Evolutionary conservation across 2,888 invertebrate genomes (phyloP).

Genomic region (Orthonychiurus folsomi): DNA sequence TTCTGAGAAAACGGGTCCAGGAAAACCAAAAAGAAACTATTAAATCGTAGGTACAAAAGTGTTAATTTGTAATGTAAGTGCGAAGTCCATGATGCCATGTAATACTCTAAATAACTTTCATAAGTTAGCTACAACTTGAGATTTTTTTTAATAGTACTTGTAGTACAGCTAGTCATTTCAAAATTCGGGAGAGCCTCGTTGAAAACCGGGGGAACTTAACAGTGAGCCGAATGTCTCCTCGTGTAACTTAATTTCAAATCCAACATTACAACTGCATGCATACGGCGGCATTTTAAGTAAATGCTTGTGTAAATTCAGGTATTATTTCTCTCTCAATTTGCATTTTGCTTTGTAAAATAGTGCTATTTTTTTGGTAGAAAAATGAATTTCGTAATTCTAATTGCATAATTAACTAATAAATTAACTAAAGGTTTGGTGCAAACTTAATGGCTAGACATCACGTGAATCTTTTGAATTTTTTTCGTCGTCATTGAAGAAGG

Average conservation of each 20-base stretch:
- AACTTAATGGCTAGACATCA: no score
- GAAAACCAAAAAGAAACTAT: no score
- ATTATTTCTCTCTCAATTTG: slow-evolving; percentile 1
- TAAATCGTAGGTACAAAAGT: background rate
- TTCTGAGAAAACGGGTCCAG: no score
- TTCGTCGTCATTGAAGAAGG: no score
- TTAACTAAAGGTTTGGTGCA: background rate
- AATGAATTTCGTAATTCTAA: background rate
- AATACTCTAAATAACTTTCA: background rate
- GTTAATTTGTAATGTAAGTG: background rate
- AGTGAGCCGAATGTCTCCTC: background rate
- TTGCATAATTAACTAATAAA: background rate
- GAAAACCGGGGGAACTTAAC: background rate
- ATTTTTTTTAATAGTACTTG: no score
- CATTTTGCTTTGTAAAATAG: background rate
- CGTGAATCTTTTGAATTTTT: no score
- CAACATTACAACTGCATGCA: background rate
- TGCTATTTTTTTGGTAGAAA: slow-evolving; percentile 1
- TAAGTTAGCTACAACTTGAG: no score
- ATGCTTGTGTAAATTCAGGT: no score
- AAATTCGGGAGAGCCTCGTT: no score
- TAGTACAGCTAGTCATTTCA: no score
- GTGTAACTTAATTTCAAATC: no score
- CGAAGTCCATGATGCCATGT: background rate
- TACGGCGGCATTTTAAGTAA: no score